These are phyloP conservation scores for Silurus aristotelis DNA, from an alignment of 2,797 vertebrate genomes.

Conservation along the genomic window DNA sequence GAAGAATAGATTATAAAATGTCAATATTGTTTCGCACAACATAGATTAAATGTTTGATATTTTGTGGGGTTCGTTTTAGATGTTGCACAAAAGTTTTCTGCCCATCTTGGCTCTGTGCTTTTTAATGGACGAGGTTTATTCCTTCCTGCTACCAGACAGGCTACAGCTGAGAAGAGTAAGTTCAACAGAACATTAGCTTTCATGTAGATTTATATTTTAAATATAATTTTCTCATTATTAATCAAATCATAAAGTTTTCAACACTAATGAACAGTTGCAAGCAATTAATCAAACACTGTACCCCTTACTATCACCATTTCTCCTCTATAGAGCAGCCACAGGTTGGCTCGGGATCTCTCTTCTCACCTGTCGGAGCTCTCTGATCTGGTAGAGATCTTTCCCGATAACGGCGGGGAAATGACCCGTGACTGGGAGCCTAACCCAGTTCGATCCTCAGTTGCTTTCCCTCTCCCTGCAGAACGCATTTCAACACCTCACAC, in stretches of 20 bases:
- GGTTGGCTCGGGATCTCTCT: conserved; percentile 65
- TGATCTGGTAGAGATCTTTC: conserved; percentile 63
- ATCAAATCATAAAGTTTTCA: background rate
- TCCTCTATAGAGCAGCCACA: conserved; percentile 61
- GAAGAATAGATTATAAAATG: background rate
- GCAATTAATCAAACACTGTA: background rate
- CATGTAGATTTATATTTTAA: background rate
- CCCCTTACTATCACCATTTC: background rate
- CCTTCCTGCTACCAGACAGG: conserved; percentile 62
- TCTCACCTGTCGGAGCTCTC: conserved; percentile 58
- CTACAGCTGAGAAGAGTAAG: conserved; percentile 66
- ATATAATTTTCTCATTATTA: too few species aligned
- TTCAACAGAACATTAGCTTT: background rate
- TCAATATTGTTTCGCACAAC: background rate
- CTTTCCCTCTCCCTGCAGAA: conserved; percentile 55
- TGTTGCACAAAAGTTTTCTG: conserved; percentile 69
- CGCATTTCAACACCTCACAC: conserved; percentile 50
- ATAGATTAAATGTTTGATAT: background rate
- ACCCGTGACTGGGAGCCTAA: conserved; percentile 56
- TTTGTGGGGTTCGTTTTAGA: conserved; percentile 58
- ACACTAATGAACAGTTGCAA: background rate
- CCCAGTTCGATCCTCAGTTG: conserved; percentile 39
- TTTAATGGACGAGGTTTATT: conserved; percentile 66
- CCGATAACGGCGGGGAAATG: conserved; percentile 64
- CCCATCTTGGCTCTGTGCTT: conserved; percentile 66